These are phyloP conservation scores for Hippopotamyrus pictus DNA, from an alignment of 2,797 vertebrate species.

Conservation along the genomic window DNA sequence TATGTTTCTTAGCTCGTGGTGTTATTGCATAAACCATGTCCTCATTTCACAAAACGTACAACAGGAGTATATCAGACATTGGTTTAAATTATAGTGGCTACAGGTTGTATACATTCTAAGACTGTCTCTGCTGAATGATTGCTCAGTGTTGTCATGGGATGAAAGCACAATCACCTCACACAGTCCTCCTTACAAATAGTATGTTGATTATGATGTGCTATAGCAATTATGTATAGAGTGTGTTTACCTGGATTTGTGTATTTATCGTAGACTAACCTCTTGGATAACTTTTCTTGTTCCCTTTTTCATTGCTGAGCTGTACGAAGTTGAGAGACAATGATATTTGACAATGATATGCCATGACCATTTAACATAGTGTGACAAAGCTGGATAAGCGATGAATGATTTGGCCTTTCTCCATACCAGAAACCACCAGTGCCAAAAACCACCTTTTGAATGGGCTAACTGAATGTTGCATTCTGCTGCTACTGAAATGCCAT, in stretches of 20 bases:
- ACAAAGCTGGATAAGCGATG: not conserved
- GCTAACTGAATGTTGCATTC: not conserved
- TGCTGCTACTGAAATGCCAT: not conserved
- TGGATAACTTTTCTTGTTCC: not conserved
- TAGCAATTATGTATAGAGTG: not conserved
- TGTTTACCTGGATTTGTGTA: not conserved
- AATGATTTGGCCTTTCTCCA: not conserved
- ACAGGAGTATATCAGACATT: not conserved
- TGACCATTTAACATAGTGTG: not conserved
- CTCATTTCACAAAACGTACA: not conserved
- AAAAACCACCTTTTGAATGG: not conserved
- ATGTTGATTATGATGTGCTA: not conserved
- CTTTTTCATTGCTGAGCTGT: not conserved
- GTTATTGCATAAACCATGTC: not conserved
- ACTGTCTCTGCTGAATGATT: not conserved
- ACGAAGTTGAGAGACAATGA: not conserved
- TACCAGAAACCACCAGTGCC: not conserved
- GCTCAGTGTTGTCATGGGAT: not conserved
- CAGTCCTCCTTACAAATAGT: not conserved
- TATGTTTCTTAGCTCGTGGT: not conserved
- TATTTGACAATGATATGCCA: not conserved
- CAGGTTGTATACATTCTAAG: not conserved
- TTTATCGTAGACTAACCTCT: not conserved
- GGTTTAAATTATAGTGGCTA: not conserved
- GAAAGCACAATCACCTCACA: not conserved